Percentiles rank a stretch among this genome's conserved stretches.
These are phyloP conservation scores for Neoniphon sammara DNA, from an alignment of 2,797 vertebrate genomes.

Conservation along the genomic window DNA sequence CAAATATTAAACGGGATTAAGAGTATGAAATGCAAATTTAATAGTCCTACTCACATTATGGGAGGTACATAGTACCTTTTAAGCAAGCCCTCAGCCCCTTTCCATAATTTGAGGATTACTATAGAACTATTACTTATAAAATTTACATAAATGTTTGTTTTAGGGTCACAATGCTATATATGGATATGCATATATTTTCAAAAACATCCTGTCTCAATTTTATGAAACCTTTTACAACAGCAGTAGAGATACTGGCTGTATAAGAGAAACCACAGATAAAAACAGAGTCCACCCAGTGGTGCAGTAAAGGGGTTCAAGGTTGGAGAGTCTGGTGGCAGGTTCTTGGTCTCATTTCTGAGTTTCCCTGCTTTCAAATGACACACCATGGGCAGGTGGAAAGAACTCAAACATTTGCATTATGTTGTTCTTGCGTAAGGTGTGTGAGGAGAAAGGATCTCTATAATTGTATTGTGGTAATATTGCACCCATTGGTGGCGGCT, in stretches of 20 bases:
- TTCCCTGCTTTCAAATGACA: conserved; percentile 3
- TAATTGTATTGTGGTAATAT: conserved; percentile 47
- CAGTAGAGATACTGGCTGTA: conserved; percentile 29
- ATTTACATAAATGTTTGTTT: neutral
- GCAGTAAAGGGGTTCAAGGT: conserved; percentile 21
- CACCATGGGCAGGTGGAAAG: neutral
- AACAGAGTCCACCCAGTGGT: neutral
- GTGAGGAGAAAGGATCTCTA: conserved; percentile 8
- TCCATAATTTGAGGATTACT: neutral
- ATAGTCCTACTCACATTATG: too few relatives aligned
- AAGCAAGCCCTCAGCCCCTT: neutral
- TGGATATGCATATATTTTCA: conserved; percentile 4
- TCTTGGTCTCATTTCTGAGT: neutral
- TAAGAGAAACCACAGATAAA: conserved; percentile 27
- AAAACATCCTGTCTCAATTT: conserved; percentile 31
- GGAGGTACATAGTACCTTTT: too few relatives aligned
- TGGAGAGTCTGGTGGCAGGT: neutral
- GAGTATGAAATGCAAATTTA: too few relatives aligned
- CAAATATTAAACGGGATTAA: too few relatives aligned
- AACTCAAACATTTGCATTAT: conserved; percentile 2
- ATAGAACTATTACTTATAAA: neutral
- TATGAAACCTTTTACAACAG: conserved; percentile 33
- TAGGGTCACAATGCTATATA: conserved; percentile 4
- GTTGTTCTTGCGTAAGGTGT: neutral
- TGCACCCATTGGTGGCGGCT: conserved; percentile 59